Percentiles rank a stretch among this genome's conserved stretches.
phyloP scores from a whole-genome alignment of 1,140 invertebrate genomes.

The Nasonia longicornis region DNA sequence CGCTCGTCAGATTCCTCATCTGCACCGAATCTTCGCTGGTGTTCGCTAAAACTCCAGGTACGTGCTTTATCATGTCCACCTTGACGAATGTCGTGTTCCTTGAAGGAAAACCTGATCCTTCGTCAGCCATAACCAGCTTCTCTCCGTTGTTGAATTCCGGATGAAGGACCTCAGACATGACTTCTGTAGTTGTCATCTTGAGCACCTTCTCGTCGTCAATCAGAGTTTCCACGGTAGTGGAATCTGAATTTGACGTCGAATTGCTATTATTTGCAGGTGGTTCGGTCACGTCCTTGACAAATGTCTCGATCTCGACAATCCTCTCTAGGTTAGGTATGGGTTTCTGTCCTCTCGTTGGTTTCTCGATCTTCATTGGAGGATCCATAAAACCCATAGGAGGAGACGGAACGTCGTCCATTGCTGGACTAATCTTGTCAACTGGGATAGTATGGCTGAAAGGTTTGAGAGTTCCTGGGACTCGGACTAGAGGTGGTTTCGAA shows the following conservation, averaged over 20 bases:
- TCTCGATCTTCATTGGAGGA: neutral
- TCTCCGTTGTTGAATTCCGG: slow-evolving; percentile 50
- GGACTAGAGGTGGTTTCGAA: slow-evolving; percentile 58
- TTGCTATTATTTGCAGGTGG: slow-evolving; percentile 30
- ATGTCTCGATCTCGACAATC: slow-evolving; percentile 54
- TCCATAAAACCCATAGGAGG: neutral
- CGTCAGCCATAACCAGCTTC: slow-evolving; percentile 45
- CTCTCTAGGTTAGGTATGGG: slow-evolving; percentile 47
- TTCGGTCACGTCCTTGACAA: slow-evolving; percentile 49
- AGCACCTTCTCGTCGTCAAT: slow-evolving; percentile 50
- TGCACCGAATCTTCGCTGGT: slow-evolving; percentile 40
- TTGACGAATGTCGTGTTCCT: slow-evolving; percentile 63
- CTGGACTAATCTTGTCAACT: slow-evolving; percentile 74
- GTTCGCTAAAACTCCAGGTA: slow-evolving; percentile 49
- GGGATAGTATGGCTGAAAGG: slow-evolving; percentile 74
- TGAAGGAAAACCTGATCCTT: slow-evolving; percentile 5
- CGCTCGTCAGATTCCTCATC: slow-evolving; percentile 31
- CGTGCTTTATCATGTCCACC: slow-evolving; percentile 60
- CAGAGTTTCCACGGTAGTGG: slow-evolving; percentile 33
- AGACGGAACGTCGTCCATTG: slow-evolving; percentile 25
- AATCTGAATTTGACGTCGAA: slow-evolving; percentile 48
- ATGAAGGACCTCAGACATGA: slow-evolving; percentile 52
- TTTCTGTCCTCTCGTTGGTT: neutral
- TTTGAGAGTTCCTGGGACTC: slow-evolving; percentile 60
- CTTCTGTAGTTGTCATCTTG: slow-evolving; percentile 51